Base-by-base conservation (phyloP, 2,113 vertebrate species). In the Corythoichthys intestinalis region DNA sequence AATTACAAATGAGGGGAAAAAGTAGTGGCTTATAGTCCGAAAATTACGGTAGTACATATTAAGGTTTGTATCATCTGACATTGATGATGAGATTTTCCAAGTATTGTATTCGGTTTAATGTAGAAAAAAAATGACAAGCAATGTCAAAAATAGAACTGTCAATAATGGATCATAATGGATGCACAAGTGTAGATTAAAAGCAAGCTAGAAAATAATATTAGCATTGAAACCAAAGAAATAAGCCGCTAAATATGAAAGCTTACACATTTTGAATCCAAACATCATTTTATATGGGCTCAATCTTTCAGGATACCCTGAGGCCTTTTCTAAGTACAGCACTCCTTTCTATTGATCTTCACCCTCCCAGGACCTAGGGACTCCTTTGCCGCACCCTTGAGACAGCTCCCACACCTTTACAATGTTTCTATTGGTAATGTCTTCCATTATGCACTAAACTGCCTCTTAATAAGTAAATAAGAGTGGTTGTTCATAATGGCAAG, bases 361-460 rank as follows among this genome's bases (percentile, higher is more conserved):
- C 56, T 67, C 61, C 50, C 70, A n/a, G 80, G 75, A 34, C 79
- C 70, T 66, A 76, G 73, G 74, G 69, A 80, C 72, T 78, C 57
- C 63, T 53, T 63, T 34, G 67, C 73, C 71, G 79, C 80, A 83
- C 86, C 82, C 83, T 71, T 14, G 34, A 73, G 61, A 81, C 83
- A 80, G 72, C 73, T 85, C 71, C 65, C 11, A 60, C 68, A 58
- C 34, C 60, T 69, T 72, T 74, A 46, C 72, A 70, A 68, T 59
- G 38, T 69, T 62, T 54, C 65, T 61, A 72, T 69, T 76, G 73
- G 74, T 84, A 86, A 86, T 74, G 65, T 73, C 72, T 80, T 85
- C 83, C 90, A 87, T 71, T 75, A 28, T 57, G 63, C 47, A 74
- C 61, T 73, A 76, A 77, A 58, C 66, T 67, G 54, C 48, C 65